Conservation (phyloP, 1,140 invertebrate species). For the Drosophila paulistorum region DNA sequence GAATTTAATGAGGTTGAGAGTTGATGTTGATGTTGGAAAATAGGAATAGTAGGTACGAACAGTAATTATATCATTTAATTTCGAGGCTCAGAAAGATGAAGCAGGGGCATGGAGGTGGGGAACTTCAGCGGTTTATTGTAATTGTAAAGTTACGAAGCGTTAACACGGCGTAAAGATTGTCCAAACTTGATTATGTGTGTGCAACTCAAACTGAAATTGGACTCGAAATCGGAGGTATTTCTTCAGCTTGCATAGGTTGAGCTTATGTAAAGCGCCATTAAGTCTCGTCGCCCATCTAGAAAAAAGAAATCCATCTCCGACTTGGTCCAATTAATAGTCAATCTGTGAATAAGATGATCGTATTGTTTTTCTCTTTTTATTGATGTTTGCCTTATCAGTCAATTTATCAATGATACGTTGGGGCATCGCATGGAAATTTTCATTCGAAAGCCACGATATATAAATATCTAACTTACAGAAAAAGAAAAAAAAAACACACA, state of each 20-base stretch:
- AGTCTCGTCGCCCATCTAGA: not conserved
- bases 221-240: slow-evolving; percentile 4
- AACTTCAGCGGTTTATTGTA: slow-evolving; percentile 29
- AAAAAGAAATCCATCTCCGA: slow-evolving; percentile 8
- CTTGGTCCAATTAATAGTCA: slow-evolving; percentile 36
- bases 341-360: not conserved
- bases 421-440: slow-evolving; percentile 21
- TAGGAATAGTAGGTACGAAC: slow-evolving; percentile 34
- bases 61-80: slow-evolving; percentile 76
- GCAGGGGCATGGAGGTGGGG: not conserved
- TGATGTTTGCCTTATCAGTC: slow-evolving; percentile 21
- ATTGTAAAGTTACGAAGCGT: slow-evolving; percentile 71
- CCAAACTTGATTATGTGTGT: slow-evolving; percentile 49
- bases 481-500: too few relatives aligned
- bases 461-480: too few relatives aligned
- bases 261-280: slow-evolving; percentile 16
- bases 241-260: not conserved
- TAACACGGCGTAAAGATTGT: slow-evolving; percentile 73
- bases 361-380: slow-evolving; percentile 1
- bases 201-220: slow-evolving; percentile 34
- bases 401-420: slow-evolving; percentile 19
- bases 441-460: slow-evolving; percentile 10
- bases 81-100: slow-evolving; percentile 37
- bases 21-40: slow-evolving; percentile 9
- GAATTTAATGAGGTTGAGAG: slow-evolving; percentile 6